Conservation (phyloP, 2,888 invertebrate genomes). For the Drosophila neotestacea region DNA sequence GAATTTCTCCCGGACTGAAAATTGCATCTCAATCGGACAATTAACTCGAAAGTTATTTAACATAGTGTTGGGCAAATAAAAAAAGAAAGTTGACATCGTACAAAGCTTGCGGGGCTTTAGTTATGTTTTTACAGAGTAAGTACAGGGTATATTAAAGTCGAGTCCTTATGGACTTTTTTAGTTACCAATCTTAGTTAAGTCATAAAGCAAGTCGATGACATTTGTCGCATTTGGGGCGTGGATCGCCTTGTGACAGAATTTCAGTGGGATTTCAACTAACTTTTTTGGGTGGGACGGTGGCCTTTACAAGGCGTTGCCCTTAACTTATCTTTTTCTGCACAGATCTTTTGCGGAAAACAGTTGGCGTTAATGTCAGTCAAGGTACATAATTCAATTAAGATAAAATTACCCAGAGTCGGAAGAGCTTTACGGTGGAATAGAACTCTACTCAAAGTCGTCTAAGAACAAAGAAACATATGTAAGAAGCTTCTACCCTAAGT, state of each 20-base stretch:
- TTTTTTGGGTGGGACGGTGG: slow-evolving; percentile 42
- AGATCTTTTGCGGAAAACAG: slow-evolving; percentile 48
- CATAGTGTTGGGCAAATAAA: too few relatives aligned
- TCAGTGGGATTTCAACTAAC: slow-evolving; percentile 39
- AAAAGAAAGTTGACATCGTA: too few relatives aligned
- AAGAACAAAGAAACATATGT: neutral
- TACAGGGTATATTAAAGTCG: too few relatives aligned
- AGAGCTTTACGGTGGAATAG: neutral
- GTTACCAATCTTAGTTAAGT: slow-evolving; percentile 39
- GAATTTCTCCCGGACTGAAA: too few relatives aligned
- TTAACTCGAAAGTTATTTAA: too few relatives aligned
- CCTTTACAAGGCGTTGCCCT: slow-evolving; percentile 47
- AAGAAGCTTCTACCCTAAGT: too few relatives aligned
- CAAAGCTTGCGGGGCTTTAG: too few relatives aligned
- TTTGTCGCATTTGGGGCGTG: slow-evolving; percentile 44
- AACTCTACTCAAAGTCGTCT: neutral
- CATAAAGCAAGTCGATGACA: slow-evolving; percentile 56
- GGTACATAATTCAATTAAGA: slow-evolving; percentile 70
- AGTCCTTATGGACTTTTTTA: neutral
- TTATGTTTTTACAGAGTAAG: too few relatives aligned
- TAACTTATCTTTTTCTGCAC: slow-evolving; percentile 34
- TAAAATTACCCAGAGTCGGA: slow-evolving; percentile 9
- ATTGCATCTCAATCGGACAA: too few relatives aligned
- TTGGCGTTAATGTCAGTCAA: slow-evolving; percentile 65
- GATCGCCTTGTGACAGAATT: slow-evolving; percentile 33